Evolutionary conservation across 35 echinoderm and acorn worm genomes (phyloP).

Genomic region (Apostichopus japonicus): DNA sequence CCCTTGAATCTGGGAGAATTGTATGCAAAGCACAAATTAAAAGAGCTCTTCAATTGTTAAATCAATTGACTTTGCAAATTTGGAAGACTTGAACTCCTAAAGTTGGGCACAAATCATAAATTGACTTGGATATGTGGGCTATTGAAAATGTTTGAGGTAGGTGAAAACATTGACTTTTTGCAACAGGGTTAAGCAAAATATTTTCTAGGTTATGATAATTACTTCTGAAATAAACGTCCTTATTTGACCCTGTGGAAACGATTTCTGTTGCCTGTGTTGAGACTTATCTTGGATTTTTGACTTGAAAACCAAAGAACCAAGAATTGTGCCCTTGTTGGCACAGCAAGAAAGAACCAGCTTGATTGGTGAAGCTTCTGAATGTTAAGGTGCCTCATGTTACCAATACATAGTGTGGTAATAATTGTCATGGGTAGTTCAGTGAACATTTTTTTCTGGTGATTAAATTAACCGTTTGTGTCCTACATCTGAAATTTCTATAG

Average conservation of each 20-base stretch:
- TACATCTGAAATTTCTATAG: no score
- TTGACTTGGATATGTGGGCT: background rate
- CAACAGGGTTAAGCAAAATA: background rate
- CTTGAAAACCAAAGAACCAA: no score
- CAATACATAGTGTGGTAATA: no score
- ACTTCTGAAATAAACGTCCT: background rate
- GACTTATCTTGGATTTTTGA: no score
- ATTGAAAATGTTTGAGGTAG: background rate
- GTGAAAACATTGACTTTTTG: background rate
- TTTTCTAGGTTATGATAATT: background rate
- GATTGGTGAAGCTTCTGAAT: no score
- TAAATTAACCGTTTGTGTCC: no score
- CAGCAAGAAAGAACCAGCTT: no score
- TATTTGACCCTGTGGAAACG: background rate
- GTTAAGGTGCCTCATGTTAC: no score
- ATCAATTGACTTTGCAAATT: slow-evolving; percentile 1
- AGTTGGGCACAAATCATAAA: background rate
- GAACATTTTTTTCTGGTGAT: no score
- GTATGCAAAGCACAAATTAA: background rate
- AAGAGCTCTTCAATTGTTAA: background rate
- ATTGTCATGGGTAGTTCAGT: no score
- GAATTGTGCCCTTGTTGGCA: no score
- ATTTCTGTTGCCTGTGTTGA: no score
- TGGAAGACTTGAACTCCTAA: background rate
- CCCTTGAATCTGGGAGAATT: background rate